Evolutionary conservation across 2,797 vertebrate species (phyloP).

Genomic region (Heterohyrax brucei): DNA sequence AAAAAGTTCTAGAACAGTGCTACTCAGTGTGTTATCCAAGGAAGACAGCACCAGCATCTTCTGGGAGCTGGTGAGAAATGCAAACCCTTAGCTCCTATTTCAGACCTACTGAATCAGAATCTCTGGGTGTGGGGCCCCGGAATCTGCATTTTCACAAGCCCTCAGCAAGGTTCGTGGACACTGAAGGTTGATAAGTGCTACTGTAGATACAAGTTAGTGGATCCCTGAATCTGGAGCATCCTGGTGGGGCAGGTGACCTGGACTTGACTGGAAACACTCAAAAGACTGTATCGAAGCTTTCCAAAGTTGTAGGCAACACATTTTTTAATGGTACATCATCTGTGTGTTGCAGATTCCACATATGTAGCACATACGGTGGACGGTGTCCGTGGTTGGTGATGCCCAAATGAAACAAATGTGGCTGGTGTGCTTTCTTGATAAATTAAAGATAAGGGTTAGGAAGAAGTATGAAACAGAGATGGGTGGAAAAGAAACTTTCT

Average conservation of each 20-base stretch:
- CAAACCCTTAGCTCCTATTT: background rate
- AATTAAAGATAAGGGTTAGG: constrained; percentile 10
- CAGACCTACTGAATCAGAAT: background rate
- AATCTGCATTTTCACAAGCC: background rate
- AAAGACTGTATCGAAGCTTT: background rate
- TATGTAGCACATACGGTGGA: background rate
- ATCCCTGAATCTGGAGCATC: background rate
- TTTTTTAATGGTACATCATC: fast-evolving
- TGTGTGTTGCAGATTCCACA: fast-evolving
- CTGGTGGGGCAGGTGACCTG: background rate
- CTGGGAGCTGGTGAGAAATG: background rate
- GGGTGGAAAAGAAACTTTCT: background rate
- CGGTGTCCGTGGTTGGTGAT: background rate
- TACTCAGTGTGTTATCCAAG: background rate
- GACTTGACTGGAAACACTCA: background rate
- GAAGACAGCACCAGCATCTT: background rate
- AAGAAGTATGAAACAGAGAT: background rate
- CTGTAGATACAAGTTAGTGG: background rate
- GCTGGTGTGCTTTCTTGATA: background rate
- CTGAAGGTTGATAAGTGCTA: background rate
- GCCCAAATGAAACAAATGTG: background rate
- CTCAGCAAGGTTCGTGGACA: background rate
- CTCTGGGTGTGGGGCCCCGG: background rate
- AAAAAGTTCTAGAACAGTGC: constrained; percentile 29
- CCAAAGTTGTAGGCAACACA: background rate